Percentiles rank a stretch among this genome's conserved stretches.
phyloP scores from a whole-genome alignment of 2,888 invertebrate species.

The Erebia ligea region DNA sequence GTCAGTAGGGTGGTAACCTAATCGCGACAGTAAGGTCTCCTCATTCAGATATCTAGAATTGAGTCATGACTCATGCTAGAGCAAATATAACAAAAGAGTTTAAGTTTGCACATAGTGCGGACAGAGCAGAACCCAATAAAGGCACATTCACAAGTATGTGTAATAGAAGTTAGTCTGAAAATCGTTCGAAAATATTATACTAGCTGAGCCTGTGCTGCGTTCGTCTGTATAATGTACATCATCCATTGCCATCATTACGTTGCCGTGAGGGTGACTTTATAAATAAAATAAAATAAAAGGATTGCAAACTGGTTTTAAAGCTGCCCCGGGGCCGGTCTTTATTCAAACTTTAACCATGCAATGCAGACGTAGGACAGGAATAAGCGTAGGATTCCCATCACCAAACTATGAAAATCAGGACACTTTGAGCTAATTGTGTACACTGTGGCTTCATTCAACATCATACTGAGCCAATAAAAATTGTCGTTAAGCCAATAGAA shows the following conservation, averaged over 20 bases:
- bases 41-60: background rate
- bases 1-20: slow-evolving; percentile 8
- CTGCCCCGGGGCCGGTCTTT: slow-evolving; percentile 65
- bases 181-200: background rate
- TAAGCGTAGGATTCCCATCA: slow-evolving; percentile 34
- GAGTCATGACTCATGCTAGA: background rate
- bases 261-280: slow-evolving; percentile 44
- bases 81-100: background rate
- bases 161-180: background rate
- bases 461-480: background rate
- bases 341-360: slow-evolving; percentile 69
- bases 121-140: background rate
- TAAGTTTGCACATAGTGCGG: background rate
- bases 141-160: background rate
- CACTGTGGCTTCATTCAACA: background rate
- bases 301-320: slow-evolving; percentile 50
- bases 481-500: background rate
- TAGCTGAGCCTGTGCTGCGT: background rate
- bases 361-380: slow-evolving; percentile 53
- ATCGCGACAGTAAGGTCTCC: background rate
- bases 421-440: background rate
- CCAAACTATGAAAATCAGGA: slow-evolving; percentile 7
- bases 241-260: slow-evolving; percentile 27
- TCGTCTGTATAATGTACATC: slow-evolving; percentile 11
- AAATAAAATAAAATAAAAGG: slow-evolving; percentile 61